Evolutionary conservation across 1,140 invertebrate genomes (phyloP).

Genomic region (Tachypleus tridentatus): DNA sequence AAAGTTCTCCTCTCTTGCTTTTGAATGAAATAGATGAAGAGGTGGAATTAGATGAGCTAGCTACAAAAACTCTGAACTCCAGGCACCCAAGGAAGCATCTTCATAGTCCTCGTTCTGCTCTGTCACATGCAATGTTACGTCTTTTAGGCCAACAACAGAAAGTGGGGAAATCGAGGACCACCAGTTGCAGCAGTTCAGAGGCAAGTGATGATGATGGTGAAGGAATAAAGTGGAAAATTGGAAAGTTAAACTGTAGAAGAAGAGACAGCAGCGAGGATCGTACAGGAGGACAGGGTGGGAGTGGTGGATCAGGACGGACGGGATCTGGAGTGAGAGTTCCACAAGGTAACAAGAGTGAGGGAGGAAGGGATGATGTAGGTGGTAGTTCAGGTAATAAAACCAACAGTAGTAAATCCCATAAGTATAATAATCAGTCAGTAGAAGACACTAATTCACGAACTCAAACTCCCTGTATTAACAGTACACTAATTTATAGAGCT

Average conservation of each 20-base stretch:
- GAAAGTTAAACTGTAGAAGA: background rate
- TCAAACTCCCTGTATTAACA: too few relatives aligned
- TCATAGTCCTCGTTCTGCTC: background rate
- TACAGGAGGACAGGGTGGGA: background rate
- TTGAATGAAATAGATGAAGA: constrained; percentile 62
- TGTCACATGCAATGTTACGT: background rate
- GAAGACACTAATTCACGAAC: too few relatives aligned
- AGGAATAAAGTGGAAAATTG: background rate
- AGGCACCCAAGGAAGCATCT: too few relatives aligned
- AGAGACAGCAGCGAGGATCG: background rate
- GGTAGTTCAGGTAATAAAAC: too few relatives aligned
- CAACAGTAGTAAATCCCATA: too few relatives aligned
- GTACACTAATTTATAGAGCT: too few relatives aligned
- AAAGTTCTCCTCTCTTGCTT: constrained; percentile 46
- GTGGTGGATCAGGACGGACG: background rate
- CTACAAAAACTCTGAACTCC: too few relatives aligned
- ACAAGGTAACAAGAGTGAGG: too few relatives aligned
- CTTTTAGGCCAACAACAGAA: background rate
- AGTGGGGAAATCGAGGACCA: background rate
- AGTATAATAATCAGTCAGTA: too few relatives aligned
- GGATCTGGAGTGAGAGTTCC: background rate
- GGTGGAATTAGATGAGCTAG: constrained; percentile 31
- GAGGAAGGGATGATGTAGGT: too few relatives aligned
- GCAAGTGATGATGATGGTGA: background rate
- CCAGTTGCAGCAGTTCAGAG: background rate